A percentile compares a stretch with the other conserved stretches of the same genome.
These are phyloP conservation scores for Plumapathes pennacea DNA, from an alignment of 92 coral and sea anemone species.

Conservation along the genomic window DNA sequence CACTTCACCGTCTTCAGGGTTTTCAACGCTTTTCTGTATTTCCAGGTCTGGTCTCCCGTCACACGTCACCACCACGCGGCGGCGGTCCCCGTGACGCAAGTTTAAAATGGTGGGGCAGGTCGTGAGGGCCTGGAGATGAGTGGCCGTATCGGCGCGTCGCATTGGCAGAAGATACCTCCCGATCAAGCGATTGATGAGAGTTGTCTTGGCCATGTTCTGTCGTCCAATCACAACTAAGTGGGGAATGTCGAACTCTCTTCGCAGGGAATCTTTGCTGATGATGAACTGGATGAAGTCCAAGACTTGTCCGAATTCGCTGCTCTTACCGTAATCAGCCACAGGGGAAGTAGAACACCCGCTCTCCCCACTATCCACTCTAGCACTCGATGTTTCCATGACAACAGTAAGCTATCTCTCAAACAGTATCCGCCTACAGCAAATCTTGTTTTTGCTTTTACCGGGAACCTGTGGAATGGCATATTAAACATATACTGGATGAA, in stretches of 20 bases:
- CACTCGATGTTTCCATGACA: too few species aligned
- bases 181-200: slow-evolving; percentile 76
- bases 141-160: slow-evolving; percentile 70
- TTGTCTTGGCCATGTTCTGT: slow-evolving; percentile 86
- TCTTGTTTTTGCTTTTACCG: too few species aligned
- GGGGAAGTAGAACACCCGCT: too few species aligned
- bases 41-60: background rate
- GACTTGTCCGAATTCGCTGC: slow-evolving; percentile 66
- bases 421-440: too few species aligned
- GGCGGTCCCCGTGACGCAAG: slow-evolving; percentile 38
- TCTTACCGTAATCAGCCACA: slow-evolving; percentile 50
- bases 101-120: slow-evolving; percentile 75
- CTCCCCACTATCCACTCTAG: too few species aligned
- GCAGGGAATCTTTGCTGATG: slow-evolving; percentile 59
- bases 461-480: too few species aligned
- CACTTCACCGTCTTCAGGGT: slow-evolving; percentile 50
- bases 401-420: too few species aligned
- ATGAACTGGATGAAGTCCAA: slow-evolving; percentile 66
- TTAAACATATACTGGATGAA: too few species aligned
- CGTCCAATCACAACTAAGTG: slow-evolving; percentile 83
- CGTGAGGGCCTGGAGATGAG: slow-evolving; percentile 75
- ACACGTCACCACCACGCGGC: slow-evolving; percentile 29
- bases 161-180: slow-evolving; percentile 83
- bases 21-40: slow-evolving; percentile 17
- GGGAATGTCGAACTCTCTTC: slow-evolving; percentile 59